These are phyloP conservation scores for Calliopsis andreniformis DNA, from an alignment of 1,140 invertebrate genomes.

Conservation along the genomic window DNA sequence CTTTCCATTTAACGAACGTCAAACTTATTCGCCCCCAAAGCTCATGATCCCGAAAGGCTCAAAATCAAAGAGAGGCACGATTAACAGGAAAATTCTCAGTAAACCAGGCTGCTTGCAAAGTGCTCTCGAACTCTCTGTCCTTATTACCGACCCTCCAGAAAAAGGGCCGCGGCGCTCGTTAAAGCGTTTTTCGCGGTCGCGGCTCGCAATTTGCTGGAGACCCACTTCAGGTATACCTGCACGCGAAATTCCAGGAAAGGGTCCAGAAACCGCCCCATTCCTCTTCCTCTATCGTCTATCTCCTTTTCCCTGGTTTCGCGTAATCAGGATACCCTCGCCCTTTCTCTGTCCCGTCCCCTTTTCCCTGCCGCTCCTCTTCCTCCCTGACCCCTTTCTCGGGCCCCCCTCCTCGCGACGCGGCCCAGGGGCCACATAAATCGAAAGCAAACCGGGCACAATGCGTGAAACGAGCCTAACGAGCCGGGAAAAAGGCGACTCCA, in stretches of 20 bases:
- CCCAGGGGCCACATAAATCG: slow-evolving; percentile 67
- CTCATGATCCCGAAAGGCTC: too few species aligned
- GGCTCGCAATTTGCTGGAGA: slow-evolving; percentile 69
- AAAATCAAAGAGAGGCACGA: too few species aligned
- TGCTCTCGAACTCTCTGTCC: slow-evolving; percentile 17
- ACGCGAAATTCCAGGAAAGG: slow-evolving; percentile 70
- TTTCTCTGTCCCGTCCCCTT: slow-evolving; percentile 5
- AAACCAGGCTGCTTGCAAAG: neutral
- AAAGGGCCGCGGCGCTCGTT: slow-evolving; percentile 63
- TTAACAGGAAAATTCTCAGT: neutral
- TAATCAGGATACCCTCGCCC: slow-evolving; percentile 20
- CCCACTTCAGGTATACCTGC: slow-evolving; percentile 52
- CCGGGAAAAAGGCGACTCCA: slow-evolving; percentile 59
- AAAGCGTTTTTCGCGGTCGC: slow-evolving; percentile 67
- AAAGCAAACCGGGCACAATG: slow-evolving; percentile 44
- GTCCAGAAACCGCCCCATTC: slow-evolving; percentile 57
- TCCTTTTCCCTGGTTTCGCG: slow-evolving; percentile 25
- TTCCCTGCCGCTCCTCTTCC: slow-evolving; percentile 30
- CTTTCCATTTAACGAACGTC: too few species aligned
- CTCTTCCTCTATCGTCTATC: slow-evolving; percentile 18
- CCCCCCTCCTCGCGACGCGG: slow-evolving; percentile 39
- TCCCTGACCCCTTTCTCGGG: slow-evolving; percentile 35
- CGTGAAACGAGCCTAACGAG: slow-evolving; percentile 60
- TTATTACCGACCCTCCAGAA: slow-evolving; percentile 47
- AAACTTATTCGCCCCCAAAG: too few species aligned